Conservation (phyloP, 2,113 vertebrate genomes). For the Zingel zingel region DNA sequence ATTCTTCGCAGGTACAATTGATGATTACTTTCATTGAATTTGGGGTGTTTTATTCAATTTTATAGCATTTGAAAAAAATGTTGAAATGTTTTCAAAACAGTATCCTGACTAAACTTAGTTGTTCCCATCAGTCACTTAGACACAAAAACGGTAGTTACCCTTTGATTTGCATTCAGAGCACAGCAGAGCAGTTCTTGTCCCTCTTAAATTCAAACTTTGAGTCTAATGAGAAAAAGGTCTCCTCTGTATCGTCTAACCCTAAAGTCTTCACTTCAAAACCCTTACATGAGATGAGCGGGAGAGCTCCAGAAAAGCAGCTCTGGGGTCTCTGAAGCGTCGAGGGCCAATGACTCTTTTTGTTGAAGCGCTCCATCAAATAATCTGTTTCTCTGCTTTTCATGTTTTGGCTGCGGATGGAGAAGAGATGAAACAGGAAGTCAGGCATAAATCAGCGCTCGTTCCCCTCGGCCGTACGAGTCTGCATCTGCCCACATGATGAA, state of each 20-base stretch:
- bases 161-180: constrained; percentile 16
- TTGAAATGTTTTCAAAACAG: no score
- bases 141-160: no score
- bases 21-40: no score
- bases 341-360: constrained; percentile 20
- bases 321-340: constrained; percentile 15
- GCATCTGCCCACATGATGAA: constrained; percentile 71
- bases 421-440: constrained; percentile 65
- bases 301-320: constrained; percentile 8
- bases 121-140: no score
- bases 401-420: constrained; percentile 42
- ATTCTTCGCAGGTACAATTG: no score
- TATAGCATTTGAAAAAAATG: no score
- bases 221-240: constrained; percentile 33
- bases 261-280: constrained; percentile 38
- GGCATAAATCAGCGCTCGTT: constrained; percentile 61
- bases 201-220: constrained; percentile 35
- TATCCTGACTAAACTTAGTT: no score
- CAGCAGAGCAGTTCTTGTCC: neutral
- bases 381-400: constrained; percentile 32
- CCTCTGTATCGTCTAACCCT: neutral
- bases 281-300: constrained; percentile 2
- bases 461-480: constrained; percentile 40
- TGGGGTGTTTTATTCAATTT: no score
- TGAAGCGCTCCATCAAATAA: constrained; percentile 44